Percentiles rank a stretch among this genome's conserved stretches.
These are phyloP conservation scores for Leucoma salicis DNA, from an alignment of 2,888 invertebrate genomes.

Conservation along the genomic window DNA sequence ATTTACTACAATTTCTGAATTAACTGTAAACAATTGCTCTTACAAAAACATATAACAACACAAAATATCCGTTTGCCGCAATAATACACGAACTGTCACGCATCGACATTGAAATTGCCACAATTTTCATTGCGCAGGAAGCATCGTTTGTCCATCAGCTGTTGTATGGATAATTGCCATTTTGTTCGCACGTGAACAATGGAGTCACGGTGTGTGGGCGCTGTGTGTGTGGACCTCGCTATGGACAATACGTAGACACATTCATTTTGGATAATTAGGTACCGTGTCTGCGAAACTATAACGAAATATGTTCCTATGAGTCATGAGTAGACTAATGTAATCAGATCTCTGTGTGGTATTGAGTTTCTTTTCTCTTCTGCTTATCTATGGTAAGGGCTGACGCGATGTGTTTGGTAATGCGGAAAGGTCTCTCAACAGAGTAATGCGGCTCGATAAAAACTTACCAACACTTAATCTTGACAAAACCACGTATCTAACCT, in stretches of 20 bases:
- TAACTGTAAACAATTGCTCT: not conserved
- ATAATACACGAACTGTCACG: slow-evolving; percentile 4
- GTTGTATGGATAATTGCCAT: slow-evolving; percentile 23
- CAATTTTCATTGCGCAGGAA: slow-evolving; percentile 21
- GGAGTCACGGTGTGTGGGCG: not conserved
- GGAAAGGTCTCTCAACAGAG: too few species aligned
- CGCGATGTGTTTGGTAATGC: too few species aligned
- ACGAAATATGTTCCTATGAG: not conserved
- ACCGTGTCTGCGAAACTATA: not conserved
- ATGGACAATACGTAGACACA: slow-evolving; percentile 1
- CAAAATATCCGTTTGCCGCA: not conserved
- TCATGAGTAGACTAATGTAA: not conserved
- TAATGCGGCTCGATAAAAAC: too few species aligned
- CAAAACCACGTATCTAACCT: too few species aligned
- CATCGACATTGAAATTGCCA: slow-evolving; percentile 10
- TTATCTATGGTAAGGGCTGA: too few species aligned
- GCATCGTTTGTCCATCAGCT: slow-evolving; percentile 16
- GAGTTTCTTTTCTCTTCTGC: too few species aligned
- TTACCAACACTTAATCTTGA: too few species aligned
- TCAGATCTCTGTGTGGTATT: too few species aligned
- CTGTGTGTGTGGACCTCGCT: not conserved
- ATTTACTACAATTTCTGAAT: too few species aligned
- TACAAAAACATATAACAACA: not conserved
- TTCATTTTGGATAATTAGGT: slow-evolving; percentile 5
- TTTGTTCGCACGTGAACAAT: slow-evolving; percentile 5